Base-by-base conservation (phyloP, 1,140 invertebrate species). In the Conus ventricosus region DNA sequence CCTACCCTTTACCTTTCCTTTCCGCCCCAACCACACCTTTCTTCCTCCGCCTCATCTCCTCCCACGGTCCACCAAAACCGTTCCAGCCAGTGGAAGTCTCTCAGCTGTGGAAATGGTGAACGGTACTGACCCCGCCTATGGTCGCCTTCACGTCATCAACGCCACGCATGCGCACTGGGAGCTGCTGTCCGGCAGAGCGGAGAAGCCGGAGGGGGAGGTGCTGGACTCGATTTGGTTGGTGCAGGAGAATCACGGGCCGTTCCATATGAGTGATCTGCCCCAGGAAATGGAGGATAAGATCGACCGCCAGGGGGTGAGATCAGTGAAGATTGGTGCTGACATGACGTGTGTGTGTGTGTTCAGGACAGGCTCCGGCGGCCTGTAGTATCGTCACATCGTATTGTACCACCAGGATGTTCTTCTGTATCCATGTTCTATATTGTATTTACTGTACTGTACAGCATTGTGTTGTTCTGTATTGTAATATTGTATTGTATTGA, bases 111-210 rank as follows among this genome's bases (percentile, higher is more conserved):
- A 87, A 97, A 99, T 96, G 98, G 89, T 87, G n/a, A 89, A 91
- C 67, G 81, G 78, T 10, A 89, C 89, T 6, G 80, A 25, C 39
- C 91, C 27, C 60, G 91, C 15, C 91, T 99, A 98, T 94, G 97
- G 98, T 4, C 96, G 97, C 89, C 95, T 99, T 94, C 96, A 96
- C 91, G 97, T 97, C 1, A 95, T 96, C 92, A 99, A 99, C 94
- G 94, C 93, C n/a, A 98, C 98, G 13, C 98, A 99, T 96, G 92
- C 99, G 11, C 97, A 98, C 94, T 96, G 99, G 90, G 97, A 99
- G 95, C 98, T 99, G 96, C 96, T 99, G 53, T 98, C 98, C 10
- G 81, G 81, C 15, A 78, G 27, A 10, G 5, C 15, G 10, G n/a
- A n/a, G 15, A 54, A 39, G 7, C 84, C 89, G 3, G 83, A 87